phyloP scores from a whole-genome alignment of 2,797 vertebrate genomes.

The Melanitta fusca region DNA sequence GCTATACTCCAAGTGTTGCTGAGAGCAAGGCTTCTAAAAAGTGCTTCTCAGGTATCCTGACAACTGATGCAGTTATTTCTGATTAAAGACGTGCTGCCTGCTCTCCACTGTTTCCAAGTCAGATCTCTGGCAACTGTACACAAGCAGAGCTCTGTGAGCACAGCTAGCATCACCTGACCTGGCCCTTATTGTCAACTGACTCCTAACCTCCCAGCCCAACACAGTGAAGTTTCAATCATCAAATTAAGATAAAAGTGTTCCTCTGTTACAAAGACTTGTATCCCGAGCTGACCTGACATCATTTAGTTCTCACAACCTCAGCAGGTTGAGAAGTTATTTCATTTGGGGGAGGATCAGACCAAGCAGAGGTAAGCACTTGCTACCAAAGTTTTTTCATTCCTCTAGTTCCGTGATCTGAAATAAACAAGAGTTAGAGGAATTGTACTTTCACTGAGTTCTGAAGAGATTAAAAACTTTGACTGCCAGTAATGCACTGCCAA shows the following conservation, averaged over 20 bases:
- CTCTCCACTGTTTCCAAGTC: not conserved
- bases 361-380: not conserved
- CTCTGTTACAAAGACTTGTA: fast-evolving
- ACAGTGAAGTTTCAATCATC: fast-evolving
- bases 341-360: fast-evolving
- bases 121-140: fast-evolving
- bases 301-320: not conserved
- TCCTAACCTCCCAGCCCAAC: not conserved
- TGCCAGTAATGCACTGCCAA: not conserved
- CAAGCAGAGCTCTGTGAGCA: not conserved
- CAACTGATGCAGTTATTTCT: not conserved
- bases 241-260: not conserved
- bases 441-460: not conserved
- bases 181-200: not conserved
- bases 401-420: not conserved
- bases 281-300: not conserved
- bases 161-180: no score
- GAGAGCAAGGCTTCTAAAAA: not conserved
- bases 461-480: not conserved
- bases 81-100: not conserved
- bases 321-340: fast-evolving
- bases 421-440: not conserved
- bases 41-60: not conserved
- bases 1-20: not conserved
- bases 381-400: not conserved